Evolutionary conservation across 2,113 vertebrate genomes (phyloP).

Genomic region (Percopsis transmontana): DNA sequence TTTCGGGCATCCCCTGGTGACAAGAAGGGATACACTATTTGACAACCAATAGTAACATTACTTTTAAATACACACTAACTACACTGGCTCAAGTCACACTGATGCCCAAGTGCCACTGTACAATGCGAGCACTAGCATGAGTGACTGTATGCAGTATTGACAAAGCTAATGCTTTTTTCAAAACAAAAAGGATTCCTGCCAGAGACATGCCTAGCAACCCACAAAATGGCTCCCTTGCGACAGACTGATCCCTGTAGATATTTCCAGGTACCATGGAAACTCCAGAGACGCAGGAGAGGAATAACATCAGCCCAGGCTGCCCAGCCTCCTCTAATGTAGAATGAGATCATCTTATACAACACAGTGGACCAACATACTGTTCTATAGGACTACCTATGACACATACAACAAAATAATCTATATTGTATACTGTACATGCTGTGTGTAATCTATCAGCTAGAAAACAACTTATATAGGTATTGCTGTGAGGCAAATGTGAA

Average conservation of each 20-base stretch:
- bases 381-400: no score
- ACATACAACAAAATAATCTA: no score
- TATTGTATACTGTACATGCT: no score
- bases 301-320: constrained; percentile 22
- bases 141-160: neutral
- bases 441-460: no score
- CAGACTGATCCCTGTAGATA: constrained; percentile 31
- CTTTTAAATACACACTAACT: neutral
- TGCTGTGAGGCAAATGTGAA: no score
- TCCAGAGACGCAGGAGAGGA: constrained; percentile 29
- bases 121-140: neutral
- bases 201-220: constrained; percentile 51
- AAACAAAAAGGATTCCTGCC: neutral
- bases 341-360: constrained; percentile 24
- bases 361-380: neutral
- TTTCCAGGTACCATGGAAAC: constrained; percentile 56
- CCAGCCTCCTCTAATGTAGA: neutral
- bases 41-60: no score
- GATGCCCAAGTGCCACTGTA: no score
- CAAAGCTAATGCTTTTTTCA: neutral
- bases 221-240: constrained; percentile 66
- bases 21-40: constrained; percentile 5
- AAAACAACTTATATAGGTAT: no score
- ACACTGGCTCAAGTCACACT: no score
- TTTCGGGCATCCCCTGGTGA: constrained; percentile 85